A percentile compares a stretch with the other conserved stretches of the same genome.
phyloP scores from a whole-genome alignment of 2,113 vertebrate species.

The Taxidea taxus region DNA sequence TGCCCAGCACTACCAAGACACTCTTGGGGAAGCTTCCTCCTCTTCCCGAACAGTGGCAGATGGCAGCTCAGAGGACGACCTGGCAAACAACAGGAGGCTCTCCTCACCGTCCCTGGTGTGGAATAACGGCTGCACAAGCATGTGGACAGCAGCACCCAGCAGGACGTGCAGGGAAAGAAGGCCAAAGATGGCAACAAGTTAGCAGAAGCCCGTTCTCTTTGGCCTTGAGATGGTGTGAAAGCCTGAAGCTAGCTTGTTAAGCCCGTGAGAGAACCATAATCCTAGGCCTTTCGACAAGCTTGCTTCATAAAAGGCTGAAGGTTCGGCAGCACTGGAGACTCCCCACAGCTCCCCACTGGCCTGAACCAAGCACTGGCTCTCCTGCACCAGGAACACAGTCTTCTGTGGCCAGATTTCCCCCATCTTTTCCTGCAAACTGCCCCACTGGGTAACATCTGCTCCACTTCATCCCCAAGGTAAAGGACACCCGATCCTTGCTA shows the following conservation, averaged over 20 bases:
- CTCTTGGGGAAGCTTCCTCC: neutral
- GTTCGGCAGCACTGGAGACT: neutral
- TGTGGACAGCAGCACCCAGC: neutral
- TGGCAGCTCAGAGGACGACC: neutral
- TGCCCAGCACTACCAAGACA: neutral
- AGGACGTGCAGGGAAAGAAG: neutral
- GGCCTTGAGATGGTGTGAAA: neutral
- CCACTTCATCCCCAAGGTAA: neutral
- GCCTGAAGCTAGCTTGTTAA: neutral
- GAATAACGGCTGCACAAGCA: neutral
- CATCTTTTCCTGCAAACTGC: neutral
- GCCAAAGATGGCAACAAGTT: neutral
- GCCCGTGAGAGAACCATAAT: neutral
- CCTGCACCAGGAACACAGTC: neutral
- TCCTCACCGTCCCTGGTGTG: neutral
- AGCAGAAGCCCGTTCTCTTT: neutral
- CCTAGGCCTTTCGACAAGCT: neutral
- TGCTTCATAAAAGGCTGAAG: neutral
- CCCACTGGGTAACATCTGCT: neutral
- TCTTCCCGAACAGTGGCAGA: neutral
- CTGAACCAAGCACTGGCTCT: rapidly evolving
- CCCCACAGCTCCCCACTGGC: neutral
- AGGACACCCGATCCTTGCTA: neutral
- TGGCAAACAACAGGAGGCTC: neutral
- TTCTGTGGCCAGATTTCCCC: neutral